Percentiles rank a stretch among this genome's conserved stretches.
Evolutionary conservation across 2,797 vertebrate species (phyloP).

Genomic region (Bradypus variegatus): DNA sequence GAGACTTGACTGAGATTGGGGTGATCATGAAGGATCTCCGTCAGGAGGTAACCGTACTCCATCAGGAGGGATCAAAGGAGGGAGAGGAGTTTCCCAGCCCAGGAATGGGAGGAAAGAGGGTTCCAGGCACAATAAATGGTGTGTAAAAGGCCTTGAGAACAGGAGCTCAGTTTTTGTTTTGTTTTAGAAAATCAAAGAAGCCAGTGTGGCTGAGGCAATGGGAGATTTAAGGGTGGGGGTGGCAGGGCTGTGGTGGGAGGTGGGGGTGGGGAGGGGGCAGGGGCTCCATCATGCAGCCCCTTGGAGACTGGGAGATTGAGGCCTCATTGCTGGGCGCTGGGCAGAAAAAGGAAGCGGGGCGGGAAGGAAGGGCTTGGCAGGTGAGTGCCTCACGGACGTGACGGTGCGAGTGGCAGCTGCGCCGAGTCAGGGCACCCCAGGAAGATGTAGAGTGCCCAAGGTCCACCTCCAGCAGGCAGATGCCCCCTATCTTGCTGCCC

Average conservation of each 20-base stretch:
- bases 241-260: not conserved
- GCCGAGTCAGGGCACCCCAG: not conserved
- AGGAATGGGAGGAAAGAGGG: not conserved
- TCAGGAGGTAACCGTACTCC: not conserved
- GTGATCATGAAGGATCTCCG: not conserved
- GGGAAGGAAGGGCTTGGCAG: not conserved
- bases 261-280: not conserved
- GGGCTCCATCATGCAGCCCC: not conserved
- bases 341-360: not conserved
- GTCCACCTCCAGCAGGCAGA: not conserved
- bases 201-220: not conserved
- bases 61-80: not conserved
- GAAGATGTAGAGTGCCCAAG: not conserved
- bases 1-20: not conserved
- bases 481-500: not conserved
- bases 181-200: constrained; percentile 16
- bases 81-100: not conserved
- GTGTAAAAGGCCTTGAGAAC: not conserved
- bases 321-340: not conserved
- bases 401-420: not conserved
- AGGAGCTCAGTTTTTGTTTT: not conserved
- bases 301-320: not conserved
- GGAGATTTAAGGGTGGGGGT: not conserved
- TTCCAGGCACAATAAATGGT: not conserved
- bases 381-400: not conserved